Base-by-base conservation (phyloP, 2,797 vertebrate genomes). In the Myripristis murdjan region DNA sequence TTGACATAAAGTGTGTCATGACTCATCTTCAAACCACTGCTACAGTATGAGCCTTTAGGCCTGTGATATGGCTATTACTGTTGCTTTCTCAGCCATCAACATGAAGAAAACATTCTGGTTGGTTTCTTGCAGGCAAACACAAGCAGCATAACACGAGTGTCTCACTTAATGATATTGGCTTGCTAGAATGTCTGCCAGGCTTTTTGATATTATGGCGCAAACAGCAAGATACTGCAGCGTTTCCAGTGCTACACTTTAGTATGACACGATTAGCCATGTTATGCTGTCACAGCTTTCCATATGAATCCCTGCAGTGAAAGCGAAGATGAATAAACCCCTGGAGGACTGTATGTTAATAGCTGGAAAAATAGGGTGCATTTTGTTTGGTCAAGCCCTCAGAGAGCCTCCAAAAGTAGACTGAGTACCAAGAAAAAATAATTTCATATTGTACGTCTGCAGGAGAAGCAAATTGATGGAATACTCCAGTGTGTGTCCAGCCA, bases 291-390 rank as follows among this genome's bases (percentile, higher is more conserved):
- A 44, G 41, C 4, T 44, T 8, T 8, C 16, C 6, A 16, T n/a
- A 44, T 7, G 7, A 44, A 44, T n/a, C 15, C n/a, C 41, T n/a
- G n/a, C 41, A 37, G 44, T 44, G 41, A 5, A n/a, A n/a, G 41
- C 44, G 16, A 44, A n/a, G 6, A 6, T 65, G 47, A 64, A 39
- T 63, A 69, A 74, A 80, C 63, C 67, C 75, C 60, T 48, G 3
- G 28, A 44, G 68, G 72, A 43, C 24, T 5, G 1, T 24, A 1
- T 54, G 26, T 77, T 66, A 74, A 59, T 58, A 68, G 23, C 61
- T 28, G 33, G 12, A 56, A 35, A 39, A 68, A 23, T 28, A 11
- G 48, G 39, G 10, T 63, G 26, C 23, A 58, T 41, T 24, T 24
- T 46, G n/a, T 22, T 24, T 18, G 26, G 47, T 58, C 33, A 15